Base-by-base conservation (phyloP, 2,888 invertebrate genomes). In the Standfussiana lucernea region DNA sequence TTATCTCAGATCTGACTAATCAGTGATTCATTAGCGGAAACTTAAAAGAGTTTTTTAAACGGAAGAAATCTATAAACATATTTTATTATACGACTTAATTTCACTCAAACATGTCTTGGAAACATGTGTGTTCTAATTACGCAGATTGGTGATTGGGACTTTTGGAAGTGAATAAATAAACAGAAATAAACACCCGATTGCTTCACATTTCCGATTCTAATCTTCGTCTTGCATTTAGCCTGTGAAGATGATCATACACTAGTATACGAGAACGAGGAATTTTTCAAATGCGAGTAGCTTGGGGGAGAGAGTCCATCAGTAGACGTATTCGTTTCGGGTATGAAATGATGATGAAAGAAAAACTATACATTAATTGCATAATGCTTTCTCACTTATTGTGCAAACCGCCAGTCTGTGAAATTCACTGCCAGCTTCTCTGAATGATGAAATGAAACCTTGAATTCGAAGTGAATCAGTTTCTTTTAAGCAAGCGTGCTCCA, bases 31-130 rank as follows among this genome's bases (percentile, higher is more conserved):
- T 79, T 86, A 79, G 61, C 79, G 83, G 83, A 76, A 70, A 71
- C 68, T 62, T 65, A 67, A 71, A 83, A 78, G 50, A 68, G 24
- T 40, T 64, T 40, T 64, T n/a, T 40, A 18, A 4, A 40, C 87
- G 84, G 87, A 86, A 64, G 82, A 73, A 73, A 75, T 86, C 64
- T 82, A 84, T 83, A 86, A 85, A 86, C 66, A 69, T 71, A 35
- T 21, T 47, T 72, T 47, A 74, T 75, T 73, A 68, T 68, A 65
- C 45, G 85, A 76, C 67, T 70, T 77, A 75, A 82, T 75, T 80
- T n/a, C 28, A 37, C 28, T 73, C 28, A 42, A 77, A 81, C 71
- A 50, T 71, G 75, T 85, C 77, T 75, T 45, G n/a, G 32, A 61
- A 53, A 59, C 77, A 77, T 69, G 64, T 82, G 75, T 80, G 80